phyloP scores from a whole-genome alignment of 2,113 vertebrate species.

The Corydoras sp. region DNA sequence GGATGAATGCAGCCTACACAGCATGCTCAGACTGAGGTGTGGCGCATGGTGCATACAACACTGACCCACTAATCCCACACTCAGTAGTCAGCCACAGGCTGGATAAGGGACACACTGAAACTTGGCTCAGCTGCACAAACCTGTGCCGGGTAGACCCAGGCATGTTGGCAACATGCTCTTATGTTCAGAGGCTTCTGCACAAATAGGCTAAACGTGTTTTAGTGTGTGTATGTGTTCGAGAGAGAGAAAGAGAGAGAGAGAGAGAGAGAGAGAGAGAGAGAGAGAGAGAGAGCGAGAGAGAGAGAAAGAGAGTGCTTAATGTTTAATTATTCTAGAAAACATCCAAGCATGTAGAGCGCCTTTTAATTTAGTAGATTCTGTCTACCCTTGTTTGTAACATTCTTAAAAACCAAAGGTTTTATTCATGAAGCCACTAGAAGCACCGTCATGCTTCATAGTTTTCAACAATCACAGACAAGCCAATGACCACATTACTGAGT shows the following conservation, averaged over 20 bases:
- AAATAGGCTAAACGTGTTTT: too few species aligned
- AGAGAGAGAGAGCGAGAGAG: too few species aligned
- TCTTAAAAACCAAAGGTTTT: too few species aligned
- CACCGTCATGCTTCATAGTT: too few species aligned
- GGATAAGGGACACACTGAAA: slow-evolving; percentile 44
- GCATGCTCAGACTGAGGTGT: slow-evolving; percentile 26
- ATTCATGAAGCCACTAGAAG: too few species aligned
- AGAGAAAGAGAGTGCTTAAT: too few species aligned
- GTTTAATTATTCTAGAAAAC: too few species aligned
- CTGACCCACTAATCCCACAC: slow-evolving; percentile 34
- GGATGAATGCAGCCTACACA: slow-evolving; percentile 34
- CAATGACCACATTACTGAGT: neutral
- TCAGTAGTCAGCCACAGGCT: slow-evolving; percentile 35
- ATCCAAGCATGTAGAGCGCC: too few species aligned
- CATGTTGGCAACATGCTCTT: slow-evolving; percentile 26
- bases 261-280: too few species aligned
- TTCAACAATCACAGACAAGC: neutral
- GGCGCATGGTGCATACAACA: slow-evolving; percentile 20
- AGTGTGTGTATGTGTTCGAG: neutral
- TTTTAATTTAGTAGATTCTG: too few species aligned
- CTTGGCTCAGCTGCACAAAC: slow-evolving; percentile 26
- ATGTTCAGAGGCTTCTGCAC: slow-evolving; percentile 1
- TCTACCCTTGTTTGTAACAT: too few species aligned
- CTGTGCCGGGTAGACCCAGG: slow-evolving; percentile 11
- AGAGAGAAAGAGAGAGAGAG: too few species aligned